Conservation (phyloP, 92 coral and sea anemone species). For the Micromussa lordhowensis region DNA sequence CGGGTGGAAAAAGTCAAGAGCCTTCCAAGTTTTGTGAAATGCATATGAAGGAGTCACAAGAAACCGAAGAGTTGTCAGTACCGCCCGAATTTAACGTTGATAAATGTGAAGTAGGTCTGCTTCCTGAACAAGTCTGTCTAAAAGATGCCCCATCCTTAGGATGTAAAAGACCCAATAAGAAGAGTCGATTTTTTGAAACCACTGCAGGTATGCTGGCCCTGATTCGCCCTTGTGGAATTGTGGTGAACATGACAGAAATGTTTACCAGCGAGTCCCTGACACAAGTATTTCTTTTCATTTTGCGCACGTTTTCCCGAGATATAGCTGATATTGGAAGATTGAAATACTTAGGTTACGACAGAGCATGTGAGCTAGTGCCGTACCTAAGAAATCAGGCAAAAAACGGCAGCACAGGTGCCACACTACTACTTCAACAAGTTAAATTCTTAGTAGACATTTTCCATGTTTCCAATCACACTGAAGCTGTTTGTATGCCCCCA, state of each 20-base stretch:
- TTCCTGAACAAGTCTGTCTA: conserved; percentile 30
- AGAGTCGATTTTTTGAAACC: conserved; percentile 55
- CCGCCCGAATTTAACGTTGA: conserved; percentile 51
- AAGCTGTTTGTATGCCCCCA: conserved; percentile 57
- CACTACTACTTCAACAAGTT: conserved; percentile 54
- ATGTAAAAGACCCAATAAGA: conserved; percentile 58
- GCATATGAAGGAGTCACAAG: not conserved
- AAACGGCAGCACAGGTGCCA: conserved; percentile 70
- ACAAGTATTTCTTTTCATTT: conserved; percentile 69
- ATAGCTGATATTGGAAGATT: conserved; percentile 40
- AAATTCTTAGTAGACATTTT: conserved; percentile 72
- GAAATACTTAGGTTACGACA: conserved; percentile 70
- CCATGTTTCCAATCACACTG: conserved; percentile 77
- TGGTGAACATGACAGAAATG: conserved; percentile 74
- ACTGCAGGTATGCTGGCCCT: conserved; percentile 79
- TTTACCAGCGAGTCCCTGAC: too few species aligned
- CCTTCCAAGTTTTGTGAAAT: conserved; percentile 53
- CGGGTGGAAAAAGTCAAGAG: conserved; percentile 64
- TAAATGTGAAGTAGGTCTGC: conserved; percentile 33
- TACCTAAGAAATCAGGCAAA: conserved; percentile 62
- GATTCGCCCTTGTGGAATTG: conserved; percentile 72
- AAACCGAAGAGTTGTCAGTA: conserved; percentile 11
- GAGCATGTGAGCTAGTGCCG: conserved; percentile 77
- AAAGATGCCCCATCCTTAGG: not conserved
- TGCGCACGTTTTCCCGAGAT: conserved; percentile 59